Conservation (phyloP, 1,140 invertebrate genomes). For the Hydropsyche tenuis region DNA sequence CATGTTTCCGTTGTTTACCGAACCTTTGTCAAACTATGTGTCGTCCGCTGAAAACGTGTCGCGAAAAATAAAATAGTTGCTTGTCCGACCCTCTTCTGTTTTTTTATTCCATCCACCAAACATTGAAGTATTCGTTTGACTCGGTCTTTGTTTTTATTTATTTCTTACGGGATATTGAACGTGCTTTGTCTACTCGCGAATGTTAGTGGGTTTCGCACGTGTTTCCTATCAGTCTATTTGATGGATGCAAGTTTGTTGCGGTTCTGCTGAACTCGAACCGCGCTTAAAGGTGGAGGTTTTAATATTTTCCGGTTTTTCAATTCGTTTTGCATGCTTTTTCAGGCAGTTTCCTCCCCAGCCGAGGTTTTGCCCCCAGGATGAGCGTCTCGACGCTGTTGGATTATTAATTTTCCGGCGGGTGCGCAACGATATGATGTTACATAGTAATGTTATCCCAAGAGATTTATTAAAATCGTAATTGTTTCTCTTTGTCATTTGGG, state of each 20-base stretch:
- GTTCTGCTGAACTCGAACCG: neutral
- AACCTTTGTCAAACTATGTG: constrained; percentile 22
- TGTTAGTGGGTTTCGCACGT: no score
- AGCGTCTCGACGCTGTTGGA: neutral
- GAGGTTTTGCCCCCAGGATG: constrained; percentile 2
- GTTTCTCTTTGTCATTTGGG: constrained; percentile 23
- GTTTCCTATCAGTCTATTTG: no score
- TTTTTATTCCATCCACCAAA: neutral
- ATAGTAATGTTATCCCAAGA: constrained; percentile 28
- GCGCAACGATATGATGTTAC: constrained; percentile 13
- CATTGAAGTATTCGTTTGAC: neutral
- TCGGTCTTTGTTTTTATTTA: neutral
- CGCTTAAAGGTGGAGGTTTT: neutral
- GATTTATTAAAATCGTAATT: constrained; percentile 45
- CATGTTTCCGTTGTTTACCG: constrained; percentile 19
- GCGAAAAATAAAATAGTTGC: constrained; percentile 14
- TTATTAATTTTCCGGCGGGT: constrained; percentile 36
- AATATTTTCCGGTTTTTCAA: neutral
- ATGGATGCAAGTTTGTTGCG: no score
- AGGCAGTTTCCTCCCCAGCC: neutral
- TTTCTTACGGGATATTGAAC: neutral
- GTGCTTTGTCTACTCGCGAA: neutral
- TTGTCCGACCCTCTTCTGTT: constrained; percentile 1
- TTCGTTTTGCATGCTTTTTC: neutral
- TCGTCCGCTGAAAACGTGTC: neutral